phyloP scores from a whole-genome alignment of 1,140 invertebrate species.

The Drosophila guanche region DNA sequence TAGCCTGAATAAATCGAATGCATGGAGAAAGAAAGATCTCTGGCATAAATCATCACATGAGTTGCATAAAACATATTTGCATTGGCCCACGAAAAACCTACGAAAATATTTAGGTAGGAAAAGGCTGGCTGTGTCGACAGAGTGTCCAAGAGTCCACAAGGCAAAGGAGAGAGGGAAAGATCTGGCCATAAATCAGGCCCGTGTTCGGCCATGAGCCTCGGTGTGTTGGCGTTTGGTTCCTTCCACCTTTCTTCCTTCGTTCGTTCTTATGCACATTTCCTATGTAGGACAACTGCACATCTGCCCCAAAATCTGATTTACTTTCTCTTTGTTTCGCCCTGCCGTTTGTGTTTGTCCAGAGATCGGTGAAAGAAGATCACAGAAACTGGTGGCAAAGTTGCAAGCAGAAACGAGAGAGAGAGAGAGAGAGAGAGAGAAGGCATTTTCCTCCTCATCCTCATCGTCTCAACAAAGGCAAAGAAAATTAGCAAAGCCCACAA shows the following conservation, averaged over 20 bases:
- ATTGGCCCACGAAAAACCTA: conserved; percentile 59
- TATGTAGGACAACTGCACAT: conserved; percentile 50
- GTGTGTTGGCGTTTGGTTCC: conserved; percentile 44
- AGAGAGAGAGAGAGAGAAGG: conserved; percentile 8
- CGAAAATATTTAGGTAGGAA: conserved; percentile 73
- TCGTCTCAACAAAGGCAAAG: conserved; percentile 48
- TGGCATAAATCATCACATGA: conserved; percentile 24
- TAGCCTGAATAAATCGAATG: conserved; percentile 40
- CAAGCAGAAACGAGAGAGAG: conserved; percentile 34
- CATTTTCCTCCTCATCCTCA: conserved; percentile 11
- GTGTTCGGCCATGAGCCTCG: conserved; percentile 1
- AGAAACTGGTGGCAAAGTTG: conserved; percentile 59
- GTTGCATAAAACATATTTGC: conserved; percentile 46
- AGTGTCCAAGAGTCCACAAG: conserved; percentile 37
- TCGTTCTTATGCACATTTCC: background rate
- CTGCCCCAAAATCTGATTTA: conserved; percentile 81
- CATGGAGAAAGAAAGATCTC: background rate
- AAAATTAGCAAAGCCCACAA: conserved; percentile 75
- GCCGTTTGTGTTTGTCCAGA: conserved; percentile 38
- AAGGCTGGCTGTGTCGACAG: conserved; percentile 64
- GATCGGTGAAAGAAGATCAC: conserved; percentile 65
- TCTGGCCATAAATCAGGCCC: conserved; percentile 58
- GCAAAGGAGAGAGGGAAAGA: conserved; percentile 28
- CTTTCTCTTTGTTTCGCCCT: conserved; percentile 61
- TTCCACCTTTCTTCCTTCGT: conserved; percentile 14